Base-by-base conservation (phyloP, 92 coral and sea anemone genomes). In the Epizoanthus illoricatus region DNA sequence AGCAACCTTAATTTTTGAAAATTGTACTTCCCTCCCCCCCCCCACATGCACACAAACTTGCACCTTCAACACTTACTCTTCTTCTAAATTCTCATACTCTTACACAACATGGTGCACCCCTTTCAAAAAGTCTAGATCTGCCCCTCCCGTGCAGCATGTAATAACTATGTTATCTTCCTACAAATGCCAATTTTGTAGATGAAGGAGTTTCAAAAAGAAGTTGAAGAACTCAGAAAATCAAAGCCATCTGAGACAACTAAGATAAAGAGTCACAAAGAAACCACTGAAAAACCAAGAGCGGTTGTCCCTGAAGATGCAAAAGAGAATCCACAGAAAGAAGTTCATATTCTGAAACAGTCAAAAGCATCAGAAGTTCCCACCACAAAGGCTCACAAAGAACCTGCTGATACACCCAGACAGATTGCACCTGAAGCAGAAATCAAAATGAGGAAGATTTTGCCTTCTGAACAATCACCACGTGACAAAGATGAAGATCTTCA, bases 181-280 rank as follows among this genome's bases (percentile, higher is more conserved):
- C 18, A 74, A 74, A 74, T 7, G 13, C 21, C 42, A 49, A 45
- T 52, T 40, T 20, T 23, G 18, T 78, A 78, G 82, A 70, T 78
- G 39, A 78, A 18, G 61, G 82, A 64, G 64, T 70, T 78, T 23
- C 82, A 63, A 78, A 43, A 41, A 12, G 61, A 64, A 78, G 49
- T 78, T 64, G 61, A 78, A 64, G 82, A 21, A 43, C 36, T 63
- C 33, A 63, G 61, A 23, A 78, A 78, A 21, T 21, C 20, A 2
- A 78, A 68, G 23, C 43, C 43, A 19, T 68, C 73, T 3, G 52
- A 68, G 28, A 16, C 73, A 12, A n/a, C 73, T 24, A 68, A 68
- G 73, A 39, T 12, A 68, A 68, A 78, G 68, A 41, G 1, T 11
- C 52, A 57, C 18, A 75, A 60, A 33, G 81, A 75, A 60, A 3